These are phyloP conservation scores for Maniola jurtina DNA, from an alignment of 1,140 invertebrate species.

Conservation along the genomic window DNA sequence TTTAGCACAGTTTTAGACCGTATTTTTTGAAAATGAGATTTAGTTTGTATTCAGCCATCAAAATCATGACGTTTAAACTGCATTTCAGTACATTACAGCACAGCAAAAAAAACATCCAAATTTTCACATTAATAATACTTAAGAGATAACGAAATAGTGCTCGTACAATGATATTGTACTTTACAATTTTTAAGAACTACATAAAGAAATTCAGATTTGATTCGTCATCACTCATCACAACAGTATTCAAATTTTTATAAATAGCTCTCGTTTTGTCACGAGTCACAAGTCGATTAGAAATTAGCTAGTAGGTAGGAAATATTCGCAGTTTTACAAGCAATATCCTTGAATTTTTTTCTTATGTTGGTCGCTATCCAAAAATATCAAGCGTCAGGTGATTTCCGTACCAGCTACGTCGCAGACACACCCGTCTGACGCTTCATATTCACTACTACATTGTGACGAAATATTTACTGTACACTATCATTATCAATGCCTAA, in stretches of 20 bases:
- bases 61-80: no score
- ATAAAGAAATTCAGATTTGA: no score
- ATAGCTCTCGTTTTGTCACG: background rate
- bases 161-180: no score
- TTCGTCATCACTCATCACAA: background rate
- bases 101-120: no score
- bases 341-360: constrained; percentile 25
- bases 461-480: constrained; percentile 26
- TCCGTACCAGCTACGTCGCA: constrained; percentile 44
- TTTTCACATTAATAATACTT: no score
- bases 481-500: constrained; percentile 1
- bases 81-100: no score
- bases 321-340: background rate
- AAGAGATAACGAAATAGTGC: no score
- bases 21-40: no score
- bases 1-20: no score
- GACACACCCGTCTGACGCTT: constrained; percentile 65
- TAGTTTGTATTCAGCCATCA: no score
- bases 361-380: constrained; percentile 35
- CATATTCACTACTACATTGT: constrained; percentile 46
- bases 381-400: constrained; percentile 50
- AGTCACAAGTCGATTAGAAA: background rate
- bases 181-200: no score
- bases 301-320: background rate
- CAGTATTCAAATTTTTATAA: background rate